Evolutionary conservation across 1,140 invertebrate species (phyloP).

Genomic region (Sitophilus oryzae): DNA sequence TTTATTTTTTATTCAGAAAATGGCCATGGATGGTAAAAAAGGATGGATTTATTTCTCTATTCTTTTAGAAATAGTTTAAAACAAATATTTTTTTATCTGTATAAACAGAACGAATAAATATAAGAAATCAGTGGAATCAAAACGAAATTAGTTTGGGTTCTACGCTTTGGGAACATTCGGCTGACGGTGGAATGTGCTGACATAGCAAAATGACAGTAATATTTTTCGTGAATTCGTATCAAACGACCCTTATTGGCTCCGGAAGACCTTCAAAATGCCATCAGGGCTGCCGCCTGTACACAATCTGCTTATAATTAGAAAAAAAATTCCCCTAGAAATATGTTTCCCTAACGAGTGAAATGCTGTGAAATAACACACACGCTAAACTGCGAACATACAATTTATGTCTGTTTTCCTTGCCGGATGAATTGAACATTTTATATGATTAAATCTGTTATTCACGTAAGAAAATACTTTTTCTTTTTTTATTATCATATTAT

Average conservation of each 20-base stretch:
- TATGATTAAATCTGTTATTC: too few relatives aligned
- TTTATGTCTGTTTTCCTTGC: background rate
- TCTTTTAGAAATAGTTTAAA: too few relatives aligned
- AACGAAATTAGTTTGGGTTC: background rate
- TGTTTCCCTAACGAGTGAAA: background rate
- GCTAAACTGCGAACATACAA: background rate
- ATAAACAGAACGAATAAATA: background rate
- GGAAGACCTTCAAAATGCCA: conserved; percentile 33
- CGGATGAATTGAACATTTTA: too few relatives aligned
- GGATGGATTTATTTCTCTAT: too few relatives aligned
- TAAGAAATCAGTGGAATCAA: background rate
- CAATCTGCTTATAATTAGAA: conserved; percentile 34
- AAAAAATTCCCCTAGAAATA: conserved; percentile 22
- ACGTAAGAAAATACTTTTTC: too few relatives aligned
- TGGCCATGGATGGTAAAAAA: too few relatives aligned
- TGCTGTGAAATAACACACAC: background rate
- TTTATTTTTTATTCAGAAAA: background rate
- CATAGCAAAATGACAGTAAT: conserved; percentile 22
- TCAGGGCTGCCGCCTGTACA: conserved; percentile 27
- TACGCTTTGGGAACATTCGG: background rate
- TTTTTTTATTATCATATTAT: too few relatives aligned
- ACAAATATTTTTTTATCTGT: too few relatives aligned
- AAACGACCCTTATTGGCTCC: conserved; percentile 29
- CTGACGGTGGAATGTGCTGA: background rate
- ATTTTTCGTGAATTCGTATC: conserved; percentile 26